phyloP scores from a whole-genome alignment of 2,113 vertebrate genomes.

The Notothenia coriiceps region DNA sequence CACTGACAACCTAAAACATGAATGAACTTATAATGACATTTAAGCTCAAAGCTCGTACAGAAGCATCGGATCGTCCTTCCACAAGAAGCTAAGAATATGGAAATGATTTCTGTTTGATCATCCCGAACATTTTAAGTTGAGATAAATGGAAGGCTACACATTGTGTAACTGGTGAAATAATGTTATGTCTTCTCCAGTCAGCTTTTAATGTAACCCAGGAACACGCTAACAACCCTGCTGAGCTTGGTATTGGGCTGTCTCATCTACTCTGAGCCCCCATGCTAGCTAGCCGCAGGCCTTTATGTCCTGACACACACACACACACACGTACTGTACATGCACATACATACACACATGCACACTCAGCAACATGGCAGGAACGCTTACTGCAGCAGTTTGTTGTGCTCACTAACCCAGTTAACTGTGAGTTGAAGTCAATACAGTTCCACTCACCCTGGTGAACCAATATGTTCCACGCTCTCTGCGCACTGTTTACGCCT shows the following conservation, averaged over 20 bases:
- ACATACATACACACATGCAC: conserved; percentile 21
- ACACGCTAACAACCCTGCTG: neutral
- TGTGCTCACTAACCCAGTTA: conserved; percentile 72
- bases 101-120: neutral
- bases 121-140: neutral
- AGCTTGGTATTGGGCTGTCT: neutral
- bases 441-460: conserved; percentile 8
- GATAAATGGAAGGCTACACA: too few species aligned
- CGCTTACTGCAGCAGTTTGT: conserved; percentile 71
- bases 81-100: neutral
- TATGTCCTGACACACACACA: neutral
- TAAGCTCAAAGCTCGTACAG: neutral
- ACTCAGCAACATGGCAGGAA: conserved; percentile 57
- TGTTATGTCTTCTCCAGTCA: neutral
- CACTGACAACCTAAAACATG: too few species aligned
- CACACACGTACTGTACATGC: conserved; percentile 3
- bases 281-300: conserved; percentile 24
- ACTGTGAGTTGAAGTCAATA: conserved; percentile 65
- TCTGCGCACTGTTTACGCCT: conserved; percentile 1
- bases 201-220: conserved; percentile 5
- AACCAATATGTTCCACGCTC: conserved; percentile 3
- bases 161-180: too few species aligned
- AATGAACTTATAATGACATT: too few species aligned
- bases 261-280: conserved; percentile 21
- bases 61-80: neutral